phyloP scores from a whole-genome alignment of 2,888 invertebrate species.

The Augochlorella aurata region DNA sequence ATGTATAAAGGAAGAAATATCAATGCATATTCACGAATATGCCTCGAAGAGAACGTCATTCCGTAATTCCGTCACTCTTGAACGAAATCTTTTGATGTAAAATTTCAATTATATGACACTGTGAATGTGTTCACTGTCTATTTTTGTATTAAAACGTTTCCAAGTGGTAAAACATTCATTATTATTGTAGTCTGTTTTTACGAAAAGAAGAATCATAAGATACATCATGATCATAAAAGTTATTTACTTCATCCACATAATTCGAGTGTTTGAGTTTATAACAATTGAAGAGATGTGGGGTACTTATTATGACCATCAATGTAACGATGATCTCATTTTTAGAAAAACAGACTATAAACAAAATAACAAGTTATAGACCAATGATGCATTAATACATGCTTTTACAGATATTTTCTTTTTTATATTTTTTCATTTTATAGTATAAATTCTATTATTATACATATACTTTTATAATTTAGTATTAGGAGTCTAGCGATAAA shows the following conservation, averaged over 20 bases:
- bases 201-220: background rate
- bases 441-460: background rate
- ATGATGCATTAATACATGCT: conserved; percentile 15
- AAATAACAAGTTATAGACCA: background rate
- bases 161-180: background rate
- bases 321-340: background rate
- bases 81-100: background rate
- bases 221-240: background rate
- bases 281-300: background rate
- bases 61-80: conserved; percentile 8
- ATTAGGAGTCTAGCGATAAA: background rate
- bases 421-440: conserved; percentile 14
- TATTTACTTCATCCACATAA: background rate
- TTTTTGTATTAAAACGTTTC: conserved; percentile 12
- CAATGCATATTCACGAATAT: conserved; percentile 50
- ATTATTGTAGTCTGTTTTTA: background rate
- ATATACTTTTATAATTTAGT: conserved; percentile 26
- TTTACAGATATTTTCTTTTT: conserved; percentile 26
- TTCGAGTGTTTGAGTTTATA: background rate
- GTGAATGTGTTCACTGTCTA: conserved; percentile 3
- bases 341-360: background rate
- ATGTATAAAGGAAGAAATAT: conserved; percentile 49
- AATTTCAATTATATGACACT: conserved; percentile 11
- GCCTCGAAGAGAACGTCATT: conserved; percentile 65
- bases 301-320: background rate